Conservation (phyloP, 2,113 vertebrate species). For the Ammospiza nelsoni region DNA sequence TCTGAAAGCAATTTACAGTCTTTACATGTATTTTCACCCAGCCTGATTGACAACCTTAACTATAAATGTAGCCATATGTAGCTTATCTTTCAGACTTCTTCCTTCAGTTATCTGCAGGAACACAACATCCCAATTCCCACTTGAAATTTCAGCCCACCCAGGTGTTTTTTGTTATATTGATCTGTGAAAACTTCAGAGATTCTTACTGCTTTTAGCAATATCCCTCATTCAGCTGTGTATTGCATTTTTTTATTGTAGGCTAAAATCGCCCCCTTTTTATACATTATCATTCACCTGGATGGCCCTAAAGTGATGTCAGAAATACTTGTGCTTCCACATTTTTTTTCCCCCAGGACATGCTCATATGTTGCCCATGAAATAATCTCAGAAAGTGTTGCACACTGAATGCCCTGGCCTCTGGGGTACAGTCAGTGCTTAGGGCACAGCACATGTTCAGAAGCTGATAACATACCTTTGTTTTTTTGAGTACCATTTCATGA, state of each 20-base stretch:
- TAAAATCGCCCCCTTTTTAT: neutral
- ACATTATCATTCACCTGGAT: neutral
- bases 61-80: neutral
- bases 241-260: neutral
- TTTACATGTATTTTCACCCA: neutral
- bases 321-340: neutral
- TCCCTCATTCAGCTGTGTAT: neutral
- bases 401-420: neutral
- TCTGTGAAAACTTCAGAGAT: neutral
- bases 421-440: neutral
- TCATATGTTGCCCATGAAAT: neutral
- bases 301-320: neutral
- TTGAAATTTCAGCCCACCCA: neutral
- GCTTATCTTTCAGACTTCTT: neutral
- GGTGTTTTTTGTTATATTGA: neutral
- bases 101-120: neutral
- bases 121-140: neutral
- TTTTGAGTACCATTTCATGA: neutral
- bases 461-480: neutral
- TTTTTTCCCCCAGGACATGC: neutral
- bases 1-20: neutral
- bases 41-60: neutral
- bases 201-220: neutral
- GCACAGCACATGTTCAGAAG: neutral
- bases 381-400: neutral